A percentile compares a stretch with the other conserved stretches of the same genome.
Conservation (phyloP, 92 coral and sea anemone genomes). For the Desmophyllum pertusum region DNA sequence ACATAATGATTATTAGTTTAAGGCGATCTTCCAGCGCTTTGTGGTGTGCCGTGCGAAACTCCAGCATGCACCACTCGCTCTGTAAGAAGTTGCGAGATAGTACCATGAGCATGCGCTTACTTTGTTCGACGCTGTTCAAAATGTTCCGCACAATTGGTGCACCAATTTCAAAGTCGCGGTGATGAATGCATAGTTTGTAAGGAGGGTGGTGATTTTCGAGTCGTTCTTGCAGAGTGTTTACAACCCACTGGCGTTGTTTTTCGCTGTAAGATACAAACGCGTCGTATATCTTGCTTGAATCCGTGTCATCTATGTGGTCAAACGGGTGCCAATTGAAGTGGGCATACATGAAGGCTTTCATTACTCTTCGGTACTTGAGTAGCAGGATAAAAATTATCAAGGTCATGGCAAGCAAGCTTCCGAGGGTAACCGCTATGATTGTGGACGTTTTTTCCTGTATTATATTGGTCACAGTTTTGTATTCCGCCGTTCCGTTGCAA, state of each 20-base stretch:
- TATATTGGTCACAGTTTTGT: not conserved
- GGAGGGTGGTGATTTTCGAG: constrained; percentile 74
- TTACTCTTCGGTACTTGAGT: constrained; percentile 58
- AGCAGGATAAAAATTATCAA: not conserved
- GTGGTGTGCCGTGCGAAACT: constrained; percentile 88
- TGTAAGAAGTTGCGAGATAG: constrained; percentile 70
- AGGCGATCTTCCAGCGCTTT: constrained; percentile 71
- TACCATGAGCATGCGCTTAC: constrained; percentile 81
- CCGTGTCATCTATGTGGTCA: constrained; percentile 77
- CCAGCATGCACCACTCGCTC: constrained; percentile 91
- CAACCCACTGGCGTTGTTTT: constrained; percentile 71
- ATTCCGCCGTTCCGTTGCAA: not conserved
- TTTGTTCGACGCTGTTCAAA: constrained; percentile 69
- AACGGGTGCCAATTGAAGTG: constrained; percentile 89
- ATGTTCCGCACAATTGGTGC: constrained; percentile 75
- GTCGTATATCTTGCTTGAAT: constrained; percentile 76
- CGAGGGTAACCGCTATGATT: not conserved
- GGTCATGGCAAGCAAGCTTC: not conserved
- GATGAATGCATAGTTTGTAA: constrained; percentile 76
- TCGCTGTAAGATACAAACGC: constrained; percentile 85
- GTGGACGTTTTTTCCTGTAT: not conserved
- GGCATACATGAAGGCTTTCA: constrained; percentile 71
- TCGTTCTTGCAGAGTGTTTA: constrained; percentile 47
- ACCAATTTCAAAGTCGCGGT: constrained; percentile 82
- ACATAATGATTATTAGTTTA: constrained; percentile 74